phyloP scores from a whole-genome alignment of 1,140 invertebrate genomes.

The Zophobas atratus region DNA sequence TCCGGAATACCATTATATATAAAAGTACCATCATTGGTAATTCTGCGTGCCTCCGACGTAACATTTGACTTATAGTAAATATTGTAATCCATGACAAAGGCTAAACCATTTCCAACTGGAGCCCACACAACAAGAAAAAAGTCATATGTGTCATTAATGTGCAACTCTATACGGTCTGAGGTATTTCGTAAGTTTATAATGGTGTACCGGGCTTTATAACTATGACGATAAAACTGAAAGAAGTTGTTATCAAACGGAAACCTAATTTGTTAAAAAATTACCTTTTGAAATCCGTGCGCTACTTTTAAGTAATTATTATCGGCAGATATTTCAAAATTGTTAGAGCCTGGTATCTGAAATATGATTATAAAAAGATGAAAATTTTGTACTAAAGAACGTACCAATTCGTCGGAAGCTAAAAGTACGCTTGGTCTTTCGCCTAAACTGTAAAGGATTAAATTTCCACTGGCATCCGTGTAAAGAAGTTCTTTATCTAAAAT shows the following conservation, averaged over 20 bases:
- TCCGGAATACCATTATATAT: slow-evolving; percentile 85
- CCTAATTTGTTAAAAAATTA: slow-evolving; percentile 56
- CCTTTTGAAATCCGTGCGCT: slow-evolving; percentile 71
- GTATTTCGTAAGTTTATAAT: slow-evolving; percentile 71
- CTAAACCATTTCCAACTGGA: slow-evolving; percentile 78
- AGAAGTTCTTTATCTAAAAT: slow-evolving; percentile 69
- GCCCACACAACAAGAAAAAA: slow-evolving; percentile 78
- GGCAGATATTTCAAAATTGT: slow-evolving; percentile 68
- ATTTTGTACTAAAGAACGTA: slow-evolving; percentile 7
- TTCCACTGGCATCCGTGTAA: slow-evolving; percentile 57
- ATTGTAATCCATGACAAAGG: slow-evolving; percentile 87
- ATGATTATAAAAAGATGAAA: slow-evolving; percentile 19
- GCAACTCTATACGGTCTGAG: slow-evolving; percentile 55
- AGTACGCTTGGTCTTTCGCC: slow-evolving; percentile 5
- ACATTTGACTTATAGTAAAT: slow-evolving; percentile 71
- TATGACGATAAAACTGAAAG: slow-evolving; percentile 74
- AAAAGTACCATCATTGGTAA: slow-evolving; percentile 72
- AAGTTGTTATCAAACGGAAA: slow-evolving; percentile 54
- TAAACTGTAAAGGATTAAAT: slow-evolving; percentile 59
- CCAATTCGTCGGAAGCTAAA: slow-evolving; percentile 10
- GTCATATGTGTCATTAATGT: slow-evolving; percentile 41
- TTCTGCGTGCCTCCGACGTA: slow-evolving; percentile 10
- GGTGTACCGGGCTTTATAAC: slow-evolving; percentile 72
- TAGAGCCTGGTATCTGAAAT: slow-evolving; percentile 59
- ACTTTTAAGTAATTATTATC: slow-evolving; percentile 71